Base-by-base conservation (phyloP, 2,113 vertebrate species). In the Rutilus rutilus region DNA sequence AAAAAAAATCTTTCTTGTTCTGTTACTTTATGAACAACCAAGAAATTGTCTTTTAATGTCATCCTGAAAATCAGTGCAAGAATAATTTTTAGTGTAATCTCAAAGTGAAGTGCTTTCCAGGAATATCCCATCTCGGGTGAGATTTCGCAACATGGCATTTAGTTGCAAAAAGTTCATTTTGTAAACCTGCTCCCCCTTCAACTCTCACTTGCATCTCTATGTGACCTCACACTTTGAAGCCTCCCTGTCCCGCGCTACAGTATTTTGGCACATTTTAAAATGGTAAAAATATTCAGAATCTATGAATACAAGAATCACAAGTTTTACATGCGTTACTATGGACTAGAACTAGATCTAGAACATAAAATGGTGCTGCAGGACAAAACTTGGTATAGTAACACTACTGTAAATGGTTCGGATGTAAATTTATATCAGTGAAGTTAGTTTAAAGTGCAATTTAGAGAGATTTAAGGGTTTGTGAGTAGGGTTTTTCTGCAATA, bases 251-350 rank as follows among this genome's bases (percentile, higher is more conserved):
- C 77, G 45, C 84, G 69, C n/a, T 59, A 80, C 75, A 52, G 45
- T 73, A 83, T 69, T 87, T 87, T 89, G 86, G 84, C 75, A 87
- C 86, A 82, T 69, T 42, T 89, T 71, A 62, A 85, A 64, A 27
- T 77, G 54, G 52, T 8, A 80, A 54, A 71, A 79, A 50, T 52
- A 77, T 57, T 45, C 19, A 42, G 19, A 71, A 71, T 71, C 2
- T 23, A 45, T 74, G 39, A 47, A 79, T 73, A 62, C 42, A 84
- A 74, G 12, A 79, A 21, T 69, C 45, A 69, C 25, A 69, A 69
- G 75, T 54, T 59, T 23, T 83, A 79, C 21, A 71, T 78, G 62
- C 52, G 71, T 71, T 23, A 83, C 84, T 57, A 14, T 52, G 62
- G 33, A 60, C 42, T 33, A 71, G 54, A 57, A 23, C 11, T 23